A percentile compares a stretch with the other conserved stretches of the same genome.
These are phyloP conservation scores for Pocillopora verrucosa DNA, from an alignment of 64 coral and sea anemone species.

Conservation along the genomic window DNA sequence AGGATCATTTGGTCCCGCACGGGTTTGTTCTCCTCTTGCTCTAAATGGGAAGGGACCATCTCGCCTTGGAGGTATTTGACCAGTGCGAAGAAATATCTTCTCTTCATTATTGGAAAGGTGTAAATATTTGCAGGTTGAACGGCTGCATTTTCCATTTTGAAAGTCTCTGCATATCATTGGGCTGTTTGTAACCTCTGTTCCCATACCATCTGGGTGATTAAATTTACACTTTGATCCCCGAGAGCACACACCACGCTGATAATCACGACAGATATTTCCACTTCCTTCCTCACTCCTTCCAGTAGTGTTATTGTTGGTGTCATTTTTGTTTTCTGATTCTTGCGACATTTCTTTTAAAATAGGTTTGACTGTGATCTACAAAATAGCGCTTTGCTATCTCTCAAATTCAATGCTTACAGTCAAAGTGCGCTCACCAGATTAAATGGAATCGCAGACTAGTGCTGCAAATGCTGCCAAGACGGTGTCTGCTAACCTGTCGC, in stretches of 20 bases:
- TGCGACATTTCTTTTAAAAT: constrained; percentile 31
- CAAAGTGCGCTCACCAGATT: constrained; percentile 60
- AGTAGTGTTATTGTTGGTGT: constrained; percentile 83
- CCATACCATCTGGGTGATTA: constrained; percentile 85
- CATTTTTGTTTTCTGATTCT: constrained; percentile 49
- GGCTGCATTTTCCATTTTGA: constrained; percentile 95
- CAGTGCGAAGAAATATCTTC: constrained; percentile 85
- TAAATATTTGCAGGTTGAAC: constrained; percentile 91
- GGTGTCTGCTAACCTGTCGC: constrained; percentile 73
- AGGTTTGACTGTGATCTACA: neutral
- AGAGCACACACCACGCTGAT: constrained; percentile 92
- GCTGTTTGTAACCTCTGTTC: constrained; percentile 73
- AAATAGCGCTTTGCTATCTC: constrained; percentile 60
- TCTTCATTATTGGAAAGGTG: constrained; percentile 90
- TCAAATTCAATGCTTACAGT: constrained; percentile 52
- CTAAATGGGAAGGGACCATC: neutral
- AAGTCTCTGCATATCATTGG: constrained; percentile 99
- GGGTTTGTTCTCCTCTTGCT: constrained; percentile 38
- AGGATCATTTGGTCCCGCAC: constrained; percentile 65
- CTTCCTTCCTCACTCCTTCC: constrained; percentile 1
- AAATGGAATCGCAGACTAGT: constrained; percentile 36
- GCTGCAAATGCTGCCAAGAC: constrained; percentile 58
- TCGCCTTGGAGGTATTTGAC: constrained; percentile 67
- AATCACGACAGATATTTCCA: constrained; percentile 87
- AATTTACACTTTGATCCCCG: constrained; percentile 95